Evolutionary conservation across 2,888 invertebrate species (phyloP).

Genomic region (Epinotia bilunana): DNA sequence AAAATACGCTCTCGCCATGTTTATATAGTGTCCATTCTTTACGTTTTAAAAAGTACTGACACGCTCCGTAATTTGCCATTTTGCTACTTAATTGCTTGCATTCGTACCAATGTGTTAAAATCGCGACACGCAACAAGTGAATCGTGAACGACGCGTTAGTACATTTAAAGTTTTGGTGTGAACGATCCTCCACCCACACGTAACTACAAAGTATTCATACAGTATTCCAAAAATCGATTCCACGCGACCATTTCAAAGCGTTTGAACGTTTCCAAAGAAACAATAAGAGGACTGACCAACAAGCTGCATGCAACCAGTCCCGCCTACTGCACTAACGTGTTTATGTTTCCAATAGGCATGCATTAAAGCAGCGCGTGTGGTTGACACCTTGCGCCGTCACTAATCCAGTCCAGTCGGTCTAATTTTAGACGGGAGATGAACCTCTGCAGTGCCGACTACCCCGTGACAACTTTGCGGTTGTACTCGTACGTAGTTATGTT

Average conservation of each 20-base stretch:
- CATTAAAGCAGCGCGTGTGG: slow-evolving; percentile 60
- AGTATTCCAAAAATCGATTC: slow-evolving; percentile 21
- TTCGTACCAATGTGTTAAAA: not conserved
- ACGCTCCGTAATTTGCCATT: not conserved
- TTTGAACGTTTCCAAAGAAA: slow-evolving; percentile 28
- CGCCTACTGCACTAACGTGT: slow-evolving; percentile 48
- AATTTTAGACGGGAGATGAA: slow-evolving; percentile 78
- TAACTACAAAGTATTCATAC: not conserved
- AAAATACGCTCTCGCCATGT: too few species aligned
- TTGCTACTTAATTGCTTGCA: too few species aligned
- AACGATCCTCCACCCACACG: not conserved
- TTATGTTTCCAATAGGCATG: slow-evolving; percentile 57
- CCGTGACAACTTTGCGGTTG: slow-evolving; percentile 71
- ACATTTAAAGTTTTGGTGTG: not conserved
- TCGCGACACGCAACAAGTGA: not conserved
- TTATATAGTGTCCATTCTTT: not conserved
- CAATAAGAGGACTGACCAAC: slow-evolving; percentile 35
- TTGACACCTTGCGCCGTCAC: slow-evolving; percentile 66
- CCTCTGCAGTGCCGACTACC: slow-evolving; percentile 60
- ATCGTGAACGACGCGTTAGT: not conserved
- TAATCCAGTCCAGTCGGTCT: slow-evolving; percentile 67
- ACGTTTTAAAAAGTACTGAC: not conserved
- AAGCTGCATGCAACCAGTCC: slow-evolving; percentile 38
- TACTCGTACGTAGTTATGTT: slow-evolving; percentile 62
- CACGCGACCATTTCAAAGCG: slow-evolving; percentile 16